Conservation (phyloP, 1,140 invertebrate species). For the Euura saliciscinereae region DNA sequence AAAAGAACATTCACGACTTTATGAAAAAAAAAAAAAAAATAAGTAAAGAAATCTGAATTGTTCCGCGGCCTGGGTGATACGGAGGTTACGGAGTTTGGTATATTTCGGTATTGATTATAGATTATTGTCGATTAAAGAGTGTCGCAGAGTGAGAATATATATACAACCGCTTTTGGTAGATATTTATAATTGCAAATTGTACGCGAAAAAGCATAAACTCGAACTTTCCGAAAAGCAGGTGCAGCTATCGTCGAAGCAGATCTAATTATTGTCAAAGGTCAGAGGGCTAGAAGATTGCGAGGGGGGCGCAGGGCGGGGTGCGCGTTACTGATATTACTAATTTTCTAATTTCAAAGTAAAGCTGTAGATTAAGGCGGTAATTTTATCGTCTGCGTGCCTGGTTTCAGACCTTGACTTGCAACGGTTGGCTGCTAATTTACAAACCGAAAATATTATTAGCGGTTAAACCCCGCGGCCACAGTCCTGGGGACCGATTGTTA, state of each 20-base stretch:
- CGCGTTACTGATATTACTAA: not conserved
- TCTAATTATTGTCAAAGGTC: not conserved
- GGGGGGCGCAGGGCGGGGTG: not conserved
- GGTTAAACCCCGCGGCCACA: too few relatives aligned
- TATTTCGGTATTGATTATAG: not conserved
- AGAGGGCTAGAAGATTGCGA: not conserved
- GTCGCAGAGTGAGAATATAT: not conserved
- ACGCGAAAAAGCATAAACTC: too few relatives aligned
- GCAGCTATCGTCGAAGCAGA: too few relatives aligned
- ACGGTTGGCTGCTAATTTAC: slow-evolving; percentile 10
- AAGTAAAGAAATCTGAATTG: not conserved
- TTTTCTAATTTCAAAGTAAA: too few relatives aligned
- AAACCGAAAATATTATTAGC: too few relatives aligned
- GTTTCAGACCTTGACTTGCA: not conserved
- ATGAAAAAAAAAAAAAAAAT: too few relatives aligned
- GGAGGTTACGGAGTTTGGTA: not conserved
- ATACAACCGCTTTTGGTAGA: too few relatives aligned
- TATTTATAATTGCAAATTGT: too few relatives aligned
- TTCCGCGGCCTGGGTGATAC: not conserved
- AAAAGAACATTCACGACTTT: too few relatives aligned
- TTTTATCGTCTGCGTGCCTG: not conserved
- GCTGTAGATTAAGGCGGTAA: too few relatives aligned
- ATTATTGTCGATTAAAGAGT: not conserved
- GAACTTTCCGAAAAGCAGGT: too few relatives aligned
- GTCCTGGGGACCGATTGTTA: too few relatives aligned